Conservation (phyloP, 2,797 vertebrate genomes). For the Mustela erminea region DNA sequence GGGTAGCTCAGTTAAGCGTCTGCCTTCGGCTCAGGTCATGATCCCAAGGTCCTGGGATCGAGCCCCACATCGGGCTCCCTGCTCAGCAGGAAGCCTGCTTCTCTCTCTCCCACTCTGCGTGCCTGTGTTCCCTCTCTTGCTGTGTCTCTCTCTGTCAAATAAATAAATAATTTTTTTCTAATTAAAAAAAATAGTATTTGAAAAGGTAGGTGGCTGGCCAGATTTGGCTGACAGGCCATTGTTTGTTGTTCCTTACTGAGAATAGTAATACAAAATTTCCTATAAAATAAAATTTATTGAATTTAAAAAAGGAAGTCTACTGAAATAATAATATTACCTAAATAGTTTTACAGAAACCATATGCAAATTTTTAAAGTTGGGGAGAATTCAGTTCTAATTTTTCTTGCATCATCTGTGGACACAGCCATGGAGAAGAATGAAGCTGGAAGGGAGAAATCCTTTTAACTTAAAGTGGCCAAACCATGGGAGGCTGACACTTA, state of each 20-base stretch:
- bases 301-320: conserved; percentile 58
- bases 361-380: conserved; percentile 62
- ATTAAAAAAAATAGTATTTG: not conserved
- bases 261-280: conserved; percentile 57
- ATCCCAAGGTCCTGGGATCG: too few species aligned
- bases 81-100: too few species aligned
- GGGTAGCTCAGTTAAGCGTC: too few species aligned
- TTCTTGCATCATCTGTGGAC: conserved; percentile 54
- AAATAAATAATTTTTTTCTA: too few species aligned
- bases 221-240: conserved; percentile 15
- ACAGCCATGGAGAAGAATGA: not conserved
- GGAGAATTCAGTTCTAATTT: conserved; percentile 55
- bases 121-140: too few species aligned
- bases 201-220: conserved; percentile 43
- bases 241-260: not conserved
- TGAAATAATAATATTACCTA: conserved; percentile 57
- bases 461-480: not conserved
- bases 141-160: too few species aligned
- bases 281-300: conserved; percentile 68
- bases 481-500: not conserved
- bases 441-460: not conserved
- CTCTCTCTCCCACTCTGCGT: too few species aligned
- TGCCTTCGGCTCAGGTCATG: too few species aligned
- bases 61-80: too few species aligned
- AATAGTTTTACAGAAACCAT: conserved; percentile 56